Evolutionary conservation across 2,113 vertebrate genomes (phyloP).

Genomic region (Fregata magnificens): DNA sequence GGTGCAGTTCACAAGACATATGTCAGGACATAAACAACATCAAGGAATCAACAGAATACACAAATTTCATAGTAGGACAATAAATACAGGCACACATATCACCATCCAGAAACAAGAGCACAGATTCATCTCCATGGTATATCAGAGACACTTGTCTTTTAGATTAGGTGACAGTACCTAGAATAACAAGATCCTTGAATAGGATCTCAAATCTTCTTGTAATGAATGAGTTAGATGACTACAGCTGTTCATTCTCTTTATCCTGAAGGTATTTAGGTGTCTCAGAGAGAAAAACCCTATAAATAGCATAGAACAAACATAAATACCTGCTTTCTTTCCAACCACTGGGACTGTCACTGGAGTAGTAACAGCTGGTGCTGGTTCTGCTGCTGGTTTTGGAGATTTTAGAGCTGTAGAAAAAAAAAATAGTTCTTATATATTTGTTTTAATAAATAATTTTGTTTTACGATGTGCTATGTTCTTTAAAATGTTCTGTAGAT

Average conservation of each 20-base stretch:
- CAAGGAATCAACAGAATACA: neutral
- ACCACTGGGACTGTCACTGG: constrained; percentile 87
- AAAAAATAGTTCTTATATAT: neutral
- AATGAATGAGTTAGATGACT: neutral
- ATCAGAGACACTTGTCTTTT: neutral
- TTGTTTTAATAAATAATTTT: neutral
- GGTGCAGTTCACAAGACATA: neutral
- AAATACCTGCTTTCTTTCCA: constrained; percentile 90
- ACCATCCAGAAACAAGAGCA: neutral
- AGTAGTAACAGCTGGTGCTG: constrained; percentile 73
- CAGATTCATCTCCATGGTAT: neutral
- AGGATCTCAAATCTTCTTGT: neutral
- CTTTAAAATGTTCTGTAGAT: neutral
- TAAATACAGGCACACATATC: neutral
- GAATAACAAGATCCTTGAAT: neutral
- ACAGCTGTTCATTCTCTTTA: neutral
- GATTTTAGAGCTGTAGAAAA: constrained; percentile 69
- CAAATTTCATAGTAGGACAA: neutral
- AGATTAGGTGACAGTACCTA: neutral
- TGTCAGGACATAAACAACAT: neutral
- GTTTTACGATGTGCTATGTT: neutral
- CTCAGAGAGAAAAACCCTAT: neutral
- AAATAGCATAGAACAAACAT: constrained; percentile 17
- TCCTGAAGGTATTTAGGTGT: neutral
- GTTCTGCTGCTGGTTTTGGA: constrained; percentile 67